Conservation (phyloP, 2,113 vertebrate genomes). For the Suncus etruscus region DNA sequence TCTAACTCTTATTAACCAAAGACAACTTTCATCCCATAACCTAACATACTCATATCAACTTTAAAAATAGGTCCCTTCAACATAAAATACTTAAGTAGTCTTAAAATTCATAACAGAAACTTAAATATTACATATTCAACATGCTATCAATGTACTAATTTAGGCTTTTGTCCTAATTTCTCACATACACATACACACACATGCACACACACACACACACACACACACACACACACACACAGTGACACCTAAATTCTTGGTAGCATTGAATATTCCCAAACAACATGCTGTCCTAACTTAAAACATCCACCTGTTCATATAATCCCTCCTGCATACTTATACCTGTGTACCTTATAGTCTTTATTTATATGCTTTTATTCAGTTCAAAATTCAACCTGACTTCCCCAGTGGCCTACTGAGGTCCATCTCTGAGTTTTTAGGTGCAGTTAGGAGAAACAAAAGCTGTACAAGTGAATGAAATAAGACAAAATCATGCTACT, state of each 20-base stretch:
- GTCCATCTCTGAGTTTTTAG: background rate
- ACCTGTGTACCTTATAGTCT: background rate
- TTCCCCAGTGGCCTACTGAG: background rate
- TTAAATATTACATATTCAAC: too few relatives aligned
- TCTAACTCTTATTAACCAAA: background rate
- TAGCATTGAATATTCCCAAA: background rate
- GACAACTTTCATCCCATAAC: background rate
- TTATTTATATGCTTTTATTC: background rate
- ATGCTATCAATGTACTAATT: too few relatives aligned
- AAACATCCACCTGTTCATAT: background rate
- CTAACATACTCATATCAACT: background rate
- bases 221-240: too few relatives aligned
- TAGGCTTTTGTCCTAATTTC: too few relatives aligned
- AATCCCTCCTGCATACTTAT: background rate
- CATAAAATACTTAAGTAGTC: too few relatives aligned
- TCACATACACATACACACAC: too few relatives aligned
- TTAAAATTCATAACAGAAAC: background rate
- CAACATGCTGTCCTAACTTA: background rate
- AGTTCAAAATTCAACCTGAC: background rate
- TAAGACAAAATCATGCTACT: background rate
- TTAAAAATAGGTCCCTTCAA: background rate
- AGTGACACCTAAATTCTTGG: constrained; percentile 39
- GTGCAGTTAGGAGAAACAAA: background rate
- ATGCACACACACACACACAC: too few relatives aligned
- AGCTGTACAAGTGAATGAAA: background rate